A percentile compares a stretch with the other conserved stretches of the same genome.
phyloP scores from a whole-genome alignment of 1,140 invertebrate genomes.

The Panagrolaimus sp. region DNA sequence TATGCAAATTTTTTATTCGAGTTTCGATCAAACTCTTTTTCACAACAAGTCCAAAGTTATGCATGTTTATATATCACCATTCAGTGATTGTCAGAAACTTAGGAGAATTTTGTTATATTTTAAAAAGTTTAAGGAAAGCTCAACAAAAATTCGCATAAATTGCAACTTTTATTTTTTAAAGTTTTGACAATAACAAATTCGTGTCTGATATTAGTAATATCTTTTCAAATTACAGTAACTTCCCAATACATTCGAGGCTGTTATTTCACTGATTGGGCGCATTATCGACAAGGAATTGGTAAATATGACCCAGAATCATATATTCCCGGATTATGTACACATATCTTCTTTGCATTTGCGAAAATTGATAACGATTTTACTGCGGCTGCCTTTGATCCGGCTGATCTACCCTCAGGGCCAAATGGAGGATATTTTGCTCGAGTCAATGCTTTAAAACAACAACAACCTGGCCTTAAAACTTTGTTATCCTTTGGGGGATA shows the following conservation, averaged over 20 bases:
- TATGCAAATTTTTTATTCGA: too few relatives aligned
- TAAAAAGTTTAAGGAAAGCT: too few relatives aligned
- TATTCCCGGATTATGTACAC: not conserved
- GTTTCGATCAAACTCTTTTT: too few relatives aligned
- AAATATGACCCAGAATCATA: conserved; percentile 11
- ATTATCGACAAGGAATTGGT: conserved; percentile 22
- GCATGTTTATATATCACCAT: too few relatives aligned
- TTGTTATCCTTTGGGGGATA: conserved; percentile 22
- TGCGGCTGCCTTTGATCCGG: not conserved
- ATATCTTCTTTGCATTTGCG: not conserved
- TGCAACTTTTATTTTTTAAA: too few relatives aligned
- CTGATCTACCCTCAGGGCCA: not conserved
- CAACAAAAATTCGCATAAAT: too few relatives aligned
- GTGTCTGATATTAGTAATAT: too few relatives aligned
- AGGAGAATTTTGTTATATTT: too few relatives aligned
- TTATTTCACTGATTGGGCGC: conserved; percentile 29
- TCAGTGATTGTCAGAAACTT: too few relatives aligned
- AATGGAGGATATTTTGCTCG: conserved; percentile 5
- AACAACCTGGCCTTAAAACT: conserved; percentile 20
- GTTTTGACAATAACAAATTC: too few relatives aligned
- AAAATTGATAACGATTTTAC: not conserved
- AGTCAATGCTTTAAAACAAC: conserved; percentile 15
- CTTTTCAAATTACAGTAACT: too few relatives aligned
- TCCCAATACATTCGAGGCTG: conserved; percentile 35
- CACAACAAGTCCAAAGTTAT: too few relatives aligned